phyloP scores from a whole-genome alignment of 2,113 vertebrate species.

The Sapajus apella region DNA sequence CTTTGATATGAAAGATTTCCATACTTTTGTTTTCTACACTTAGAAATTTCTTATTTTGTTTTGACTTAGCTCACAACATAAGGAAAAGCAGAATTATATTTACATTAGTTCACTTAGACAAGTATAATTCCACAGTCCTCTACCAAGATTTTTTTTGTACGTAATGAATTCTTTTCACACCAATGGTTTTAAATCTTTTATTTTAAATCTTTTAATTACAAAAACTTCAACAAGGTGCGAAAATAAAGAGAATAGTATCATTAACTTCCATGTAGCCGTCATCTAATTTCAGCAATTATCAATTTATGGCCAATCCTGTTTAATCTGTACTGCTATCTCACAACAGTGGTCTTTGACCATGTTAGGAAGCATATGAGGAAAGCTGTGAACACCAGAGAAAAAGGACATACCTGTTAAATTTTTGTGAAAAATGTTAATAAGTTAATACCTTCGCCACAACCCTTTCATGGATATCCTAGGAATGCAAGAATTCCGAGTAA shows the following conservation, averaged over 20 bases:
- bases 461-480: neutral
- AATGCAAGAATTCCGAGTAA: neutral
- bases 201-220: conserved; percentile 19
- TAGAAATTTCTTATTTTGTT: neutral
- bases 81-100: neutral
- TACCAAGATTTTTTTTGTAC: neutral
- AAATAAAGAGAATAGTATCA: neutral
- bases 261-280: neutral
- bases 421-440: neutral
- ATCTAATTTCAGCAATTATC: neutral
- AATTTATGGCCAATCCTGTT: neutral
- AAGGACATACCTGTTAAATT: neutral
- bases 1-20: neutral
- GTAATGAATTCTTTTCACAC: conserved; percentile 13
- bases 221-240: neutral
- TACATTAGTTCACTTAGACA: neutral
- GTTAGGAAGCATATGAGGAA: neutral
- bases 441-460: neutral
- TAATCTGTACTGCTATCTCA: neutral
- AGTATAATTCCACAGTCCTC: neutral
- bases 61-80: neutral
- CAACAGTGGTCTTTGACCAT: neutral
- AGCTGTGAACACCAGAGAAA: neutral
- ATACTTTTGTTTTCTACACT: neutral
- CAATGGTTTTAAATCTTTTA: neutral